Evolutionary conservation across 2,797 vertebrate species (phyloP).

Genomic region (Phalloptychus januarius): DNA sequence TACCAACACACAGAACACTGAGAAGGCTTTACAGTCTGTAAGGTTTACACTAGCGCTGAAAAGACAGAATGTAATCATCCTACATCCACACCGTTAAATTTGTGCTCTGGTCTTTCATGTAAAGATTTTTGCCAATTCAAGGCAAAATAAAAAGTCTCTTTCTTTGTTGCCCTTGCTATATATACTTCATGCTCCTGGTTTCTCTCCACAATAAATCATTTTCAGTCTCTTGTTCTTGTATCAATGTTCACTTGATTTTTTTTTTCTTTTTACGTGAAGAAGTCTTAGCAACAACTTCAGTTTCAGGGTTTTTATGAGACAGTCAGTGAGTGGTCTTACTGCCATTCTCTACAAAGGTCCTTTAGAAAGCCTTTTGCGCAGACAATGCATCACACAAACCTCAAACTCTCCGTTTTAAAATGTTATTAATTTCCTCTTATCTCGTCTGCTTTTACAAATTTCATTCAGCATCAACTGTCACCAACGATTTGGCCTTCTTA

Average conservation of each 20-base stretch:
- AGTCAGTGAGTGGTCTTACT: constrained; percentile 26
- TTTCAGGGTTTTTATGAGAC: constrained; percentile 34
- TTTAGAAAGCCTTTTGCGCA: constrained; percentile 49
- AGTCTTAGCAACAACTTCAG: constrained; percentile 64
- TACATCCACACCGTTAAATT: constrained; percentile 45
- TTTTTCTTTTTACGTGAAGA: constrained; percentile 46
- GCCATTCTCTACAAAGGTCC: constrained; percentile 41
- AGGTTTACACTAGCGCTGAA: constrained; percentile 75
- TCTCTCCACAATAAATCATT: constrained; percentile 47
- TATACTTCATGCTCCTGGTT: constrained; percentile 52
- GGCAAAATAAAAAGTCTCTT: constrained; percentile 38
- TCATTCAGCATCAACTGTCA: constrained; percentile 53
- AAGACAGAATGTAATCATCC: constrained; percentile 70
- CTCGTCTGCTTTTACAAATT: constrained; percentile 49
- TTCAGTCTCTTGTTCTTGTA: constrained; percentile 52
- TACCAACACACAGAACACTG: constrained; percentile 79
- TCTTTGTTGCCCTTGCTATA: constrained; percentile 14
- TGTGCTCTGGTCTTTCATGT: constrained; percentile 58
- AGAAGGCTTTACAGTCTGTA: constrained; percentile 76
- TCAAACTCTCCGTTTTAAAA: constrained; percentile 64
- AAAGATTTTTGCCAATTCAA: constrained; percentile 60
- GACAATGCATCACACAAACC: constrained; percentile 66
- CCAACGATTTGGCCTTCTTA: constrained; percentile 64
- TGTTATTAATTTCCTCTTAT: constrained; percentile 42
- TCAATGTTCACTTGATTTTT: constrained; percentile 45